Percentiles rank a stretch among this genome's conserved stretches.
Conservation (phyloP, 23 tunicate species). For the Ascidia mentula region DNA sequence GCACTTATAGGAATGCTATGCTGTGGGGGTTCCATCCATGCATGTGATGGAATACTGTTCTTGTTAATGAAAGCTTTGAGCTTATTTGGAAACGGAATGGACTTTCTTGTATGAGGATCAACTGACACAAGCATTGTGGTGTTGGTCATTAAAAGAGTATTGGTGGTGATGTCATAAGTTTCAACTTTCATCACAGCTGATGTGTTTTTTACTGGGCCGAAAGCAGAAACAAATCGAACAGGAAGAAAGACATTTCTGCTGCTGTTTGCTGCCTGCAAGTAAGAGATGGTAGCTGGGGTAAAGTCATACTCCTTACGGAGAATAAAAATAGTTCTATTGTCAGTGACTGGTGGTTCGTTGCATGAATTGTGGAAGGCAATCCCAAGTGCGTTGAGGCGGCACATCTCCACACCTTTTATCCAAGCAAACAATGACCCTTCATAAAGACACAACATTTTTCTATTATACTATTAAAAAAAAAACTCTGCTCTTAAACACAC, state of each 20-base stretch:
- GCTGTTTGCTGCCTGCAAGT: neutral
- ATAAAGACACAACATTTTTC: too few species aligned
- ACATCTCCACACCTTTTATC: neutral
- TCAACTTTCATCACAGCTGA: neutral
- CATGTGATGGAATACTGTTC: neutral
- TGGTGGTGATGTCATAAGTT: neutral
- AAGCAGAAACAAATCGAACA: neutral
- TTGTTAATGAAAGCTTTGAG: neutral
- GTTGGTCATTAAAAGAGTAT: neutral
- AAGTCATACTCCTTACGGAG: neutral
- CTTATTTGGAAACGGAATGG: neutral
- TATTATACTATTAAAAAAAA: too few species aligned
- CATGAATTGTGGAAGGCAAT: neutral
- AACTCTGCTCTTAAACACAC: too few species aligned
- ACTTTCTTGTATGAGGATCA: neutral
- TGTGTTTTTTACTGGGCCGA: neutral
- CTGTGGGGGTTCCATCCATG: neutral
- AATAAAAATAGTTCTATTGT: neutral
- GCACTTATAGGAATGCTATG: neutral
- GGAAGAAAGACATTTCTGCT: neutral
- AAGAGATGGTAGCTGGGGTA: neutral
- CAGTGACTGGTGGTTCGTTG: neutral
- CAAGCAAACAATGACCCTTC: too few species aligned
- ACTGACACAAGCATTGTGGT: neutral
- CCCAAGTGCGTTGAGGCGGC: neutral